phyloP scores from a whole-genome alignment of 2,113 vertebrate genomes.

The Notiomystis cincta region DNA sequence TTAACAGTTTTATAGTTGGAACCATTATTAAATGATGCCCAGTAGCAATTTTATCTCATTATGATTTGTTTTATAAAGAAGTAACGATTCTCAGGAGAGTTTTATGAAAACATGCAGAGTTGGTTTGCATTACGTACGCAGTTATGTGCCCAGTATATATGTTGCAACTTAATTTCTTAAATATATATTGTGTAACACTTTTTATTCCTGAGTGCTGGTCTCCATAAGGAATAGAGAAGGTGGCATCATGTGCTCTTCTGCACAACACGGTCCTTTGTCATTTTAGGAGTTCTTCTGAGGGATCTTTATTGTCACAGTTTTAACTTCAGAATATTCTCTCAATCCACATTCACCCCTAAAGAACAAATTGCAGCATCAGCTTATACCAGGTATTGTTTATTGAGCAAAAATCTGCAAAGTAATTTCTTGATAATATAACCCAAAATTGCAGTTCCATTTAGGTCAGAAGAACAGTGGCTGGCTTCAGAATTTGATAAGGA shows the following conservation, averaged over 20 bases:
- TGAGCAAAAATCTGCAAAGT: neutral
- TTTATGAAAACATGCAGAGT: slow-evolving; percentile 30
- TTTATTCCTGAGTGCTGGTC: slow-evolving; percentile 71
- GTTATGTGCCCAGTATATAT: slow-evolving; percentile 21
- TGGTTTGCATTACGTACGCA: neutral
- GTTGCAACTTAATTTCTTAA: slow-evolving; percentile 52
- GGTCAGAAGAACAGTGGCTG: neutral
- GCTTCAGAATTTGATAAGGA: neutral
- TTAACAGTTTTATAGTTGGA: slow-evolving; percentile 15
- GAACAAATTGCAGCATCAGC: neutral
- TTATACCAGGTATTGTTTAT: neutral
- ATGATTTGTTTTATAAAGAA: slow-evolving; percentile 11
- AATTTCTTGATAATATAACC: neutral
- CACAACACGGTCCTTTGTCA: neutral
- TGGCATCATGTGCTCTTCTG: slow-evolving; percentile 16
- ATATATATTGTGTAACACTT: slow-evolving; percentile 59
- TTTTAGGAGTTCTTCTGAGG: slow-evolving; percentile 92
- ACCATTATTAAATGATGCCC: neutral
- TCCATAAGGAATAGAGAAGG: slow-evolving; percentile 60
- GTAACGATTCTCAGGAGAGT: slow-evolving; percentile 11
- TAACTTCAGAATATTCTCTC: slow-evolving; percentile 95
- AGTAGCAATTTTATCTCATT: slow-evolving; percentile 16
- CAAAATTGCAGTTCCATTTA: neutral
- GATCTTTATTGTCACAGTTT: slow-evolving; percentile 97
- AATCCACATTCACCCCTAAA: slow-evolving; percentile 90